Conservation (phyloP, 2,797 vertebrate genomes). For the Rhadinocentrus ornatus region DNA sequence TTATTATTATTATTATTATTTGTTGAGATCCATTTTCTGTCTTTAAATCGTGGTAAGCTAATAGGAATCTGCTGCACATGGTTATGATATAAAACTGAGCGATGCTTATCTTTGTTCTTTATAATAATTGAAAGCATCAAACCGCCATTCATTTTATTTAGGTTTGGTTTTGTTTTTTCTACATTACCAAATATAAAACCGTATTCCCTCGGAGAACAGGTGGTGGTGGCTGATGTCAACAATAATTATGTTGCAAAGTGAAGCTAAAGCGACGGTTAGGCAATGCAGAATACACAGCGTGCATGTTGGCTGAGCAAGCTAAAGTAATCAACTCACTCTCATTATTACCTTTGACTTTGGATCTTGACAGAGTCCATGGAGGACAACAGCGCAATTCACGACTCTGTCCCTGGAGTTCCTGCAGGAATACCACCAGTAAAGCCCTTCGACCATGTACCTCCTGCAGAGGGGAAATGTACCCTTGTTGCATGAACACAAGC, state of each 20-base stretch:
- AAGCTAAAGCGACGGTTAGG: constrained; percentile 30
- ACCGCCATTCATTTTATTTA: constrained; percentile 7
- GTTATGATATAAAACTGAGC: constrained; percentile 9
- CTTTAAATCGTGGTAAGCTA: too few species aligned
- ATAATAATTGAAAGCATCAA: constrained; percentile 23
- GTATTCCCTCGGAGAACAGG: constrained; percentile 3
- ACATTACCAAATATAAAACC: constrained; percentile 22
- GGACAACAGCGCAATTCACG: constrained; percentile 49
- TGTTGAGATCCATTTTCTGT: too few species aligned
- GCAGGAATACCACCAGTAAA: constrained; percentile 34
- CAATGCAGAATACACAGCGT: constrained; percentile 29
- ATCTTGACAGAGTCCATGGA: constrained; percentile 56
- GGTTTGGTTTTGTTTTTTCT: neutral
- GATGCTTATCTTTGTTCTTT: neutral
- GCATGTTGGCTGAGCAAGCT: constrained; percentile 40
- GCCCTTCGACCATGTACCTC: constrained; percentile 39
- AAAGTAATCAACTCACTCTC: constrained; percentile 41
- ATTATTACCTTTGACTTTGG: constrained; percentile 67
- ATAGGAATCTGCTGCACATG: constrained; percentile 1
- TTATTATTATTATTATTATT: too few species aligned
- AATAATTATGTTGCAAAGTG: constrained; percentile 43
- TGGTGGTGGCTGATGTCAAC: constrained; percentile 3
- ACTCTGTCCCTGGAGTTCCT: constrained; percentile 41
- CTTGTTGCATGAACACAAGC: constrained; percentile 29
- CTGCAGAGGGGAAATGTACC: constrained; percentile 11